Percentiles rank a stretch among this genome's conserved stretches.
phyloP scores from a whole-genome alignment of 2,797 vertebrate species.

The Sorex maritimensis region DNA sequence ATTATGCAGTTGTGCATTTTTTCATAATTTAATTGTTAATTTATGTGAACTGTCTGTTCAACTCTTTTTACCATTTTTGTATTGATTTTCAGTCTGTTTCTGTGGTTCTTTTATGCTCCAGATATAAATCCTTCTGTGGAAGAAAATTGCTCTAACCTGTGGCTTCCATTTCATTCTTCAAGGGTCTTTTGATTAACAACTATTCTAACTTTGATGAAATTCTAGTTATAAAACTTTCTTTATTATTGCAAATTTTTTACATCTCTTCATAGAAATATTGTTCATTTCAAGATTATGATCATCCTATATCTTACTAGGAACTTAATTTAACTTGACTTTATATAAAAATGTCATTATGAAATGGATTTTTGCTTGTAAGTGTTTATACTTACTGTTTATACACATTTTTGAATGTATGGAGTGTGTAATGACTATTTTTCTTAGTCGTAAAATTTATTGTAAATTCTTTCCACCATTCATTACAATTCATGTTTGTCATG shows the following conservation, averaged over 20 bases:
- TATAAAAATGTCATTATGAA: too few relatives aligned
- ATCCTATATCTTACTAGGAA: background rate
- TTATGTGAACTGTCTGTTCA: slow-evolving; percentile 8
- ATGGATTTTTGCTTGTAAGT: too few relatives aligned
- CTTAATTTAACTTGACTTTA: background rate
- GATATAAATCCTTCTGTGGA: background rate
- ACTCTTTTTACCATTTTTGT: slow-evolving; percentile 6
- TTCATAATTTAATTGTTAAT: slow-evolving; percentile 8
- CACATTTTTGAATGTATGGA: too few relatives aligned
- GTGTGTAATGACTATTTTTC: background rate
- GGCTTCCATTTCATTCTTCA: background rate
- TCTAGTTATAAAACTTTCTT: background rate
- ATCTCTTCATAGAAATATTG: background rate
- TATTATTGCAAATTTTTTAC: background rate
- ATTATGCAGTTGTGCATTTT: background rate
- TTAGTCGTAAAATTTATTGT: background rate
- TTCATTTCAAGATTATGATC: background rate
- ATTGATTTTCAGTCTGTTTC: background rate
- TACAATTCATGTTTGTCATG: background rate
- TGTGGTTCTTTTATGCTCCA: slow-evolving; percentile 2
- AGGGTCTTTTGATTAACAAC: background rate
- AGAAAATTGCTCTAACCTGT: background rate
- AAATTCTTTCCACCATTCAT: background rate
- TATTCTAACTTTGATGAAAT: background rate
- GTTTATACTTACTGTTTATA: too few relatives aligned